Conservation (phyloP, 2,888 invertebrate genomes). For the Erebia aethiops region DNA sequence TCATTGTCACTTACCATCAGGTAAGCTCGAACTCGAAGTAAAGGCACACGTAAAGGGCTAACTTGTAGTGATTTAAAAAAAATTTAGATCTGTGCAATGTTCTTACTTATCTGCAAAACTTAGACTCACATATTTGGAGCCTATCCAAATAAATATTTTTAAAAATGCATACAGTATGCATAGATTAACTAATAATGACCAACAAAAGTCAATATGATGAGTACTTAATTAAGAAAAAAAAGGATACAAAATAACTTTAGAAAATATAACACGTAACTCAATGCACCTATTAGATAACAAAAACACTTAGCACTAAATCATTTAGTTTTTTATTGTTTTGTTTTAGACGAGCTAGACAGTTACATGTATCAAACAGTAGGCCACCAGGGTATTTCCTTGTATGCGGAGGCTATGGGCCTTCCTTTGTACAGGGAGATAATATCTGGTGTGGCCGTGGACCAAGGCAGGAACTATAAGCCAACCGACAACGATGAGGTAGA, state of each 20-base stretch:
- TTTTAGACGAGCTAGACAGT: slow-evolving; percentile 94
- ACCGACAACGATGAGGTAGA: slow-evolving; percentile 97
- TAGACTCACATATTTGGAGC: background rate
- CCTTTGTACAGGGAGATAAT: slow-evolving; percentile 95
- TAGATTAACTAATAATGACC: too few relatives aligned
- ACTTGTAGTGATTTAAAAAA: too few relatives aligned
- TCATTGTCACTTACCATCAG: too few relatives aligned
- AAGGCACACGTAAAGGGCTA: too few relatives aligned
- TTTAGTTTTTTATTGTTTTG: background rate
- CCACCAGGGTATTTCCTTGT: slow-evolving; percentile 94
- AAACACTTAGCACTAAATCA: too few relatives aligned
- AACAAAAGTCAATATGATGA: background rate
- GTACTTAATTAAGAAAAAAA: background rate
- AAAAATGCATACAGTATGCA: too few relatives aligned
- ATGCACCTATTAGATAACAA: background rate
- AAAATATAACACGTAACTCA: too few relatives aligned
- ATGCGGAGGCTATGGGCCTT: slow-evolving; percentile 96
- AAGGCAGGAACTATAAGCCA: slow-evolving; percentile 90
- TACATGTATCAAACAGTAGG: slow-evolving; percentile 99
- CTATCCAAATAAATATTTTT: slow-evolving; percentile 12
- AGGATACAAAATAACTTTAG: too few relatives aligned
- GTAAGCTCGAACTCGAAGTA: too few relatives aligned
- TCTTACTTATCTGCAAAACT: background rate
- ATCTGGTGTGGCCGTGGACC: slow-evolving; percentile 91
- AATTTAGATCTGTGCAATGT: background rate